phyloP scores from a whole-genome alignment of 1,140 invertebrate genomes.

The Sarcophaga bullata region DNA sequence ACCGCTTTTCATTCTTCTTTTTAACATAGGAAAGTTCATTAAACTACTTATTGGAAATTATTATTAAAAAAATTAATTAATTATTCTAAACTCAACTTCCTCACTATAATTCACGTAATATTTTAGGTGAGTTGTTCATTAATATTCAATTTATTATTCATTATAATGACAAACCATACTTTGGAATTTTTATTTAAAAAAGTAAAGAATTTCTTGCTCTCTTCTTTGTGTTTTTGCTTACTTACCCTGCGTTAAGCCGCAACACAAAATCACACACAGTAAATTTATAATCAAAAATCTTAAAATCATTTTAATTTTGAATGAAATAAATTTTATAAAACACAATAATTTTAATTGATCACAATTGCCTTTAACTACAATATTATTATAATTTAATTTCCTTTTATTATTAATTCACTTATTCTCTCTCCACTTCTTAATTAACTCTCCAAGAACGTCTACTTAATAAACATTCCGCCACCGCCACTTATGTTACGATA shows the following conservation, averaged over 20 bases:
- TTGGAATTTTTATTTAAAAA: neutral
- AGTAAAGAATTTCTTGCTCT: neutral
- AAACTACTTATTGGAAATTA: conserved; percentile 3
- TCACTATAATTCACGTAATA: neutral
- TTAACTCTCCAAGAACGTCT: too few relatives aligned
- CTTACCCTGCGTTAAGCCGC: neutral
- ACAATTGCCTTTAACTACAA: neutral
- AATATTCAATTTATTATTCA: neutral
- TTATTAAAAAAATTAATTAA: neutral
- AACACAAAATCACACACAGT: neutral
- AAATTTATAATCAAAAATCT: neutral
- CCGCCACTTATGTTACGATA: too few relatives aligned
- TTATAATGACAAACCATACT: neutral
- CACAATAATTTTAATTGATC: neutral
- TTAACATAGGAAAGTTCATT: neutral
- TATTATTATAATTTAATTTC: too few relatives aligned
- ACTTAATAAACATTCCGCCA: too few relatives aligned
- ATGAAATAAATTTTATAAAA: neutral
- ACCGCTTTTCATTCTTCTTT: too few relatives aligned
- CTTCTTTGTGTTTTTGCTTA: neutral
- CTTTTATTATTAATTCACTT: too few relatives aligned
- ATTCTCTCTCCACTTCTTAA: too few relatives aligned
- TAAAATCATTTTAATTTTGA: neutral
- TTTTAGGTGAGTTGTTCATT: neutral
- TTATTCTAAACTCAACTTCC: neutral